Conservation (phyloP, 2,888 invertebrate genomes). For the Catocala fraxini region DNA sequence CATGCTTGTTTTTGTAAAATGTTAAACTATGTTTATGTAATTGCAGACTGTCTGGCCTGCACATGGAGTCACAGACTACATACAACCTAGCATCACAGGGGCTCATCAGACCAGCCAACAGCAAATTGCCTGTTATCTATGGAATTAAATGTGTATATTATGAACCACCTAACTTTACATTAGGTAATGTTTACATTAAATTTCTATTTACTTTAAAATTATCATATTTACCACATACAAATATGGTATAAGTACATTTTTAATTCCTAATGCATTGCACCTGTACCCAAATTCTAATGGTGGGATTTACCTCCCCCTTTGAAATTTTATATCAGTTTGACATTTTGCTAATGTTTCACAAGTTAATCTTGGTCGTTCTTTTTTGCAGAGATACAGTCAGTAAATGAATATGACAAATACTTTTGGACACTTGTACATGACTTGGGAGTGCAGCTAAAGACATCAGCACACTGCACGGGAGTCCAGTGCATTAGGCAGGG, state of each 20-base stretch:
- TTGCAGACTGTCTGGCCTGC: slow-evolving; percentile 91
- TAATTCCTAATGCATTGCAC: too few relatives aligned
- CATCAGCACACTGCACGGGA: slow-evolving; percentile 93
- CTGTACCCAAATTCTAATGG: too few relatives aligned
- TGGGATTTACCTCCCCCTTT: too few relatives aligned
- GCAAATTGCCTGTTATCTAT: slow-evolving; percentile 93
- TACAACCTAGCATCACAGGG: slow-evolving; percentile 96
- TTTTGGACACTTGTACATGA: slow-evolving; percentile 94
- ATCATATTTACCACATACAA: too few relatives aligned
- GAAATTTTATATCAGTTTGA: too few relatives aligned
- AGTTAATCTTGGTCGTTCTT: not conserved
- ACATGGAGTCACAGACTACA: slow-evolving; percentile 95
- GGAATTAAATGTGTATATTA: slow-evolving; percentile 95
- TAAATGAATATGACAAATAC: slow-evolving; percentile 94
- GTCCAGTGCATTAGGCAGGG: slow-evolving; percentile 95
- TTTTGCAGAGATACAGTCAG: slow-evolving; percentile 93
- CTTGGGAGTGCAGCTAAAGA: slow-evolving; percentile 92
- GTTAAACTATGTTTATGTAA: not conserved
- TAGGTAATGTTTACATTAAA: slow-evolving; percentile 86
- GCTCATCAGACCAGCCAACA: slow-evolving; percentile 91
- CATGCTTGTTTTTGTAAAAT: not conserved
- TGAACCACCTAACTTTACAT: slow-evolving; percentile 93
- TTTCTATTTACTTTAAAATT: too few relatives aligned
- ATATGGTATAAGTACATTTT: too few relatives aligned
- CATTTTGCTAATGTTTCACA: too few relatives aligned